phyloP scores from a whole-genome alignment of 2,888 invertebrate species.

The Empis stercorea region DNA sequence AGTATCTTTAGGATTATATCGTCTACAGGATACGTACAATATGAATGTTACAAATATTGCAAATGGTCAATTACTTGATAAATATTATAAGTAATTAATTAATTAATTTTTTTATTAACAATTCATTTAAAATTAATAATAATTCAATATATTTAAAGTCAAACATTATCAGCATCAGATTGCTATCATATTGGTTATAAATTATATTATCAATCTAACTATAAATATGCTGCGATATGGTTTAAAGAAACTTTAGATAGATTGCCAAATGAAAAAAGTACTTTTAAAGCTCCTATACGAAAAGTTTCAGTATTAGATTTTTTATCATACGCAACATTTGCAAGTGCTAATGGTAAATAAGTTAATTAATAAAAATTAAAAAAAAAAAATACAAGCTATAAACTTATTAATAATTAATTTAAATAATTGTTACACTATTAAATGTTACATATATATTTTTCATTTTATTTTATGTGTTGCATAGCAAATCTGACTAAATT shows the following conservation, averaged over 20 bases:
- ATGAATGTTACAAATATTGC: constrained; percentile 40
- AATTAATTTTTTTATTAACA: too few species aligned
- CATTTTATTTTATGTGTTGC: too few species aligned
- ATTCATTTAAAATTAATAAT: not conserved
- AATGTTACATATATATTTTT: too few species aligned
- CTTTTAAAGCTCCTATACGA: not conserved
- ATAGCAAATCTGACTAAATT: too few species aligned
- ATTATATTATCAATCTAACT: constrained; percentile 14
- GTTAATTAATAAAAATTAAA: too few species aligned
- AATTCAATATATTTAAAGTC: constrained; percentile 14
- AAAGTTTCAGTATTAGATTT: too few species aligned
- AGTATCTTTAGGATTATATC: constrained; percentile 70
- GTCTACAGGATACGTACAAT: constrained; percentile 48
- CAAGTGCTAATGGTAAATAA: too few species aligned
- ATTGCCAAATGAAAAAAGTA: not conserved
- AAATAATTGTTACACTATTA: too few species aligned
- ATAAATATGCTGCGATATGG: constrained; percentile 20
- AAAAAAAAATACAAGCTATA: too few species aligned
- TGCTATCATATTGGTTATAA: constrained; percentile 21
- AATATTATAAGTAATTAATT: constrained; percentile 12
- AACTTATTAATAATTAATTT: too few species aligned
- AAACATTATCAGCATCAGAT: constrained; percentile 20
- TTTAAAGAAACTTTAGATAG: constrained; percentile 5
- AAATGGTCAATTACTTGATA: constrained; percentile 35
- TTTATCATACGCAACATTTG: too few species aligned